Percentiles rank a stretch among this genome's conserved stretches.
These are phyloP conservation scores for Nesometra sesokonis DNA, from an alignment of 35 echinoderm and acorn worm genomes.

Conservation along the genomic window DNA sequence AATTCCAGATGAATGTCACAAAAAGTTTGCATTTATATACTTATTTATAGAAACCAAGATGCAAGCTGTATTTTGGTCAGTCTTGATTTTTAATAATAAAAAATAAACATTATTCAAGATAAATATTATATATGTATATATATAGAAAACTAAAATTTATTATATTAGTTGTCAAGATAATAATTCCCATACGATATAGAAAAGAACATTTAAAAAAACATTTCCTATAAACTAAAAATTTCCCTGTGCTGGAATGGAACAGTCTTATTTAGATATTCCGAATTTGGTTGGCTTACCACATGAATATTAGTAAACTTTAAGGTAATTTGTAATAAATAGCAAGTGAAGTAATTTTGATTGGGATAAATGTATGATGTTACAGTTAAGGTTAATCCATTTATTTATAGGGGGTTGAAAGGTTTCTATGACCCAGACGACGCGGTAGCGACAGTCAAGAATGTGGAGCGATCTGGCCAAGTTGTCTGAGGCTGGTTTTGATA, in stretches of 20 bases:
- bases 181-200: too few relatives aligned
- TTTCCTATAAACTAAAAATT: too few relatives aligned
- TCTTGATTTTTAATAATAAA: background rate
- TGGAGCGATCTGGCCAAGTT: background rate
- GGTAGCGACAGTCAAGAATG: background rate
- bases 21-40: background rate
- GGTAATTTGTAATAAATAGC: too few relatives aligned
- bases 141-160: background rate
- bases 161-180: too few relatives aligned
- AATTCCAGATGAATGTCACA: background rate
- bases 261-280: background rate
- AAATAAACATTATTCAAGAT: background rate
- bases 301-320: background rate
- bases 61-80: background rate
- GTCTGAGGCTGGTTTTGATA: background rate
- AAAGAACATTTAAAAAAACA: too few relatives aligned
- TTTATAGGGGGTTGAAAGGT: background rate
- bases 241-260: background rate
- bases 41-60: background rate
- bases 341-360: too few relatives aligned
- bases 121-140: background rate
- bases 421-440: background rate
- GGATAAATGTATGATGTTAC: too few relatives aligned
- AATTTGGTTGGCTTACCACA: background rate
- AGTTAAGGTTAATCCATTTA: background rate